Conservation (phyloP, 2,797 vertebrate species). For the Allobates femoralis region DNA sequence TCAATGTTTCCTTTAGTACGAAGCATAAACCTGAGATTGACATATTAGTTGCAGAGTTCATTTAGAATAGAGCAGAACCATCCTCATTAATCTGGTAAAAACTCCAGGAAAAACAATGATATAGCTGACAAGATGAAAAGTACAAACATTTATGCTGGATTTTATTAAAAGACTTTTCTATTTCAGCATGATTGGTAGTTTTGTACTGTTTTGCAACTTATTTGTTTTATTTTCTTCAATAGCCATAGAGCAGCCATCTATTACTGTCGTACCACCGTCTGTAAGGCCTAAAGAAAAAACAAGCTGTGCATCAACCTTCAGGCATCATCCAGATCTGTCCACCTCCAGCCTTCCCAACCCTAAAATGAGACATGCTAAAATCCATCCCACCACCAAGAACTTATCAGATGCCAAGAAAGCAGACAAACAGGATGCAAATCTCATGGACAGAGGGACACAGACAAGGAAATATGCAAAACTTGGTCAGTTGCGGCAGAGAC, state of each 20-base stretch:
- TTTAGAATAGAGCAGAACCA: background rate
- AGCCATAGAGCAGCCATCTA: conserved; percentile 75
- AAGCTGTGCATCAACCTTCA: conserved; percentile 68
- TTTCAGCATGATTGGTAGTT: background rate
- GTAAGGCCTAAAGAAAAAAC: conserved; percentile 89
- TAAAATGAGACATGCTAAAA: conserved; percentile 68
- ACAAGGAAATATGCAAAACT: conserved; percentile 74
- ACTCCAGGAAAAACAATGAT: background rate
- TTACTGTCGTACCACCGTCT: conserved; percentile 72
- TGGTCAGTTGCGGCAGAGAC: conserved; percentile 76
- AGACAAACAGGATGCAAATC: conserved; percentile 69
- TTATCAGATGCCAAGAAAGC: conserved; percentile 71
- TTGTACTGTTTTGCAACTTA: background rate
- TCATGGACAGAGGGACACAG: conserved; percentile 75
- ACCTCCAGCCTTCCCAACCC: conserved; percentile 65
- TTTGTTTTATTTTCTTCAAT: conserved; percentile 56
- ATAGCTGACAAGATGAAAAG: background rate
- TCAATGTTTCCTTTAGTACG: background rate
- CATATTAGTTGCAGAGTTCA: background rate
- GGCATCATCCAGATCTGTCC: conserved; percentile 73
- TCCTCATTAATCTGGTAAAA: background rate
- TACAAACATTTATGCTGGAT: background rate
- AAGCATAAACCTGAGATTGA: background rate
- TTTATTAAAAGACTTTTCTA: background rate
- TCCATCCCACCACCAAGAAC: conserved; percentile 68